Evolutionary conservation across 2,797 vertebrate genomes (phyloP), one percentile per base, ranked within the genome.

Genomic region (Anabacerthia variegaticeps): DNA sequence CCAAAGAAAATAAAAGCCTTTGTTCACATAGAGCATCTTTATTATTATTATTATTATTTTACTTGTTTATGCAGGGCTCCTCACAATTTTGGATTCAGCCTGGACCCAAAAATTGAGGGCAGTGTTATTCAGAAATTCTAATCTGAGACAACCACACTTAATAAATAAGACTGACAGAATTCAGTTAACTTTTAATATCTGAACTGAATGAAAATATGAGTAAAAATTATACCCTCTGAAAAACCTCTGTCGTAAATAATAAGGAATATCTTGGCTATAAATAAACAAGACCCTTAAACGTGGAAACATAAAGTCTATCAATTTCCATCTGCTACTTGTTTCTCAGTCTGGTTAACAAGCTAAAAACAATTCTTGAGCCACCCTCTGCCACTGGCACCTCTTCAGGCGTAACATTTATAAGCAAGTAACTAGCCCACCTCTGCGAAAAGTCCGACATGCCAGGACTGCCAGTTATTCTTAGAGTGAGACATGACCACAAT

Each of bases 401-500:
- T 69, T 94, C 87, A 80, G 44, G 41, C 44, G 3, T 32, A 89
- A 76, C 82, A 74, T 93, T 93, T 86, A 56, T 19, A 21, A 73
- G 62, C 78, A n/a, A 37, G 81, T 39, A 58, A 82, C 49, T 49
- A 81, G 73, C 62, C 77, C 77, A 95, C 43, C 91, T 74, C 77
- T 88, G 81, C 93, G 82, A 63, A 86, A 95, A 96, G 85, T 56
- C 96, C 79, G 88, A 87, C 90, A 85, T 26, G 94, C 77, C 95
- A 81, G 83, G 88, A 94, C 92, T 83, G 89, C 93, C 82, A 77
- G 92, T 91, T 87, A 92, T 89, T 92, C 90, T 91, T 85, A 85
- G 93, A 72, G 71, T 72, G 89, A 95, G 93, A 73, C 82, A 89
- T 73, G 82, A 94, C 87, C 92, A 92, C 89, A 59, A 79, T 85